Evolutionary conservation across 2,113 vertebrate species (phyloP).

Genomic region (Vidua macroura): DNA sequence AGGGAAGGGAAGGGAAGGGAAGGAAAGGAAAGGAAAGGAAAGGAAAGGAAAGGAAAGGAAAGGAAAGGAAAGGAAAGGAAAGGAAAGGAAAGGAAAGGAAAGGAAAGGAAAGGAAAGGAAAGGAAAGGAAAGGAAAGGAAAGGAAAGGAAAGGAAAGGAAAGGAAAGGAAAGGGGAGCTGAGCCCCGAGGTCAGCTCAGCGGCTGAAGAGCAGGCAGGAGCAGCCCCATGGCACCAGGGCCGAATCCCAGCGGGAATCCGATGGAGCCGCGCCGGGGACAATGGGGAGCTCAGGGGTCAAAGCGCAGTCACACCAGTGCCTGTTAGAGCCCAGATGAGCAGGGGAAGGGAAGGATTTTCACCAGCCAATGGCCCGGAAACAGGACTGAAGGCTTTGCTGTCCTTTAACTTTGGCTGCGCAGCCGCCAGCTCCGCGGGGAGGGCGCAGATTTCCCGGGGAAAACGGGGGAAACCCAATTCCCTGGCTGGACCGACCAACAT

Average conservation of each 20-base stretch:
- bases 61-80: no score
- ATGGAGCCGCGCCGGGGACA: fast-evolving
- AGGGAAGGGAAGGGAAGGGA: no score
- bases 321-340: fast-evolving
- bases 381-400: neutral
- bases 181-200: neutral
- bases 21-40: no score
- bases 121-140: no score
- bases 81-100: no score
- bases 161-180: neutral
- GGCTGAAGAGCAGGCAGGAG: fast-evolving
- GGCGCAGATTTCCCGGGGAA: neutral
- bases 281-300: fast-evolving
- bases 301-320: fast-evolving
- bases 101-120: no score
- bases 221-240: fast-evolving
- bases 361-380: neutral
- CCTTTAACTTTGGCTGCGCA: fast-evolving
- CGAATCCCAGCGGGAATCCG: fast-evolving
- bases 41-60: no score
- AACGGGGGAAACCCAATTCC: neutral
- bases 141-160: no score
- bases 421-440: neutral
- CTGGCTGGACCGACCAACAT: fast-evolving
- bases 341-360: neutral